Base-by-base conservation (phyloP, 2,888 invertebrate species). In the Temnothorax rugatulus region DNA sequence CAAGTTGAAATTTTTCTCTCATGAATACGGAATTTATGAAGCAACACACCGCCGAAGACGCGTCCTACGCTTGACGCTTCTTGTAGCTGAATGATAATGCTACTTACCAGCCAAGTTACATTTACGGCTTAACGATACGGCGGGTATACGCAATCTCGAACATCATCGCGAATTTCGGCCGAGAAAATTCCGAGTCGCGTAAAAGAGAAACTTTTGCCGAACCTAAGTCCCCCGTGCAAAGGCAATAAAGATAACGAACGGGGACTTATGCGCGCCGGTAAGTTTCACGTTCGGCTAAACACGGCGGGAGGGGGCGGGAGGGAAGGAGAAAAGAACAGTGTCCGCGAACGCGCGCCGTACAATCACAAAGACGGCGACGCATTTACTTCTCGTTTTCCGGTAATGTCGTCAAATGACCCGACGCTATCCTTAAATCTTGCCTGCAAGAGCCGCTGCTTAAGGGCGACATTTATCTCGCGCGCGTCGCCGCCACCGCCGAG, bases 391-490 rank as follows among this genome's bases (percentile, higher is more conserved):
- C 89, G 84, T 89, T 89, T 85, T 84, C 82, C 57, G 76, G 73
- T 83, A 90, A 88, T 75, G 63, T 75, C 90, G 86, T 86, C 86
- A 86, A 88, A 87, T 84, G 88, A 89, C 86, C 86, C 76, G 57
- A 29, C 71, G 79, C 86, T 84, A 90, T 88, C 85, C 86, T 84
- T 85, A 85, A 86, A 89, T 90, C 86, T 90, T 59, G 66, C 34
- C 71, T 82, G 83, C 83, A 83, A 90, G 86, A 89, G 85, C 83
- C 64, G 84, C 88, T 90, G 87, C 88, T 89, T 90, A 86, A 90
- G 87, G 85, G 86, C 79, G 84, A 83, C 90, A 88, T 90, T 90
- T 90, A 90, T 90, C 89, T 90, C 84, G 52, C 57, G 73, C 73
- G 52, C 74, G 76, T 88, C 76, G 54, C 77, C 69, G 63, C 82